These are phyloP conservation scores for Drosophila tripunctata DNA, from an alignment of 2,888 invertebrate species.

Conservation along the genomic window DNA sequence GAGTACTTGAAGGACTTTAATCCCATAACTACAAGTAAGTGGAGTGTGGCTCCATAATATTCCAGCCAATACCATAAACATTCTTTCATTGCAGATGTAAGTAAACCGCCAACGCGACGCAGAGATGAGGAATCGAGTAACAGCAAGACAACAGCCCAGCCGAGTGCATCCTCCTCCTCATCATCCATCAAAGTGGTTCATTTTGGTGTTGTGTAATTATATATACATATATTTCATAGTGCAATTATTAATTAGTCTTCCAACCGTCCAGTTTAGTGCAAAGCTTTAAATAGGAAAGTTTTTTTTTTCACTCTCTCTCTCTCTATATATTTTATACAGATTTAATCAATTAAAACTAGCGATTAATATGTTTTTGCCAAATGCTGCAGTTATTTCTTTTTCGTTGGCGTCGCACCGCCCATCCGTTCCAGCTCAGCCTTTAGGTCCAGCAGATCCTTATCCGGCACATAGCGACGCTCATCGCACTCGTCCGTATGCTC, in stretches of 20 bases:
- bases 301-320: constrained; percentile 44
- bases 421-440: constrained; percentile 90
- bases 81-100: constrained; percentile 62
- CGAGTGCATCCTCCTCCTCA: constrained; percentile 63
- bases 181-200: constrained; percentile 92
- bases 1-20: constrained; percentile 91
- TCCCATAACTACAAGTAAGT: constrained; percentile 85
- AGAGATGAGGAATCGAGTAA: constrained; percentile 60
- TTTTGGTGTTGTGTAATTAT: constrained; percentile 89
- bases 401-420: constrained; percentile 76
- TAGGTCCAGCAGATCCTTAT: constrained; percentile 90
- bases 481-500: constrained; percentile 89
- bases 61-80: too few relatives aligned
- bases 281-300: constrained; percentile 81
- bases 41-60: too few relatives aligned
- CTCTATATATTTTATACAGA: constrained; percentile 41
- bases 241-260: constrained; percentile 70
- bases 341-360: constrained; percentile 45
- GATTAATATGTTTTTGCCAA: constrained; percentile 59
- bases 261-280: constrained; percentile 73
- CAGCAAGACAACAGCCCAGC: constrained; percentile 36
- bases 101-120: constrained; percentile 64
- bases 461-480: constrained; percentile 92
- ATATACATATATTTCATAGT: constrained; percentile 55
- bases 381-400: constrained; percentile 71